Evolutionary conservation across 1,140 invertebrate genomes (phyloP).

Genomic region (Saxidomus purpurata): DNA sequence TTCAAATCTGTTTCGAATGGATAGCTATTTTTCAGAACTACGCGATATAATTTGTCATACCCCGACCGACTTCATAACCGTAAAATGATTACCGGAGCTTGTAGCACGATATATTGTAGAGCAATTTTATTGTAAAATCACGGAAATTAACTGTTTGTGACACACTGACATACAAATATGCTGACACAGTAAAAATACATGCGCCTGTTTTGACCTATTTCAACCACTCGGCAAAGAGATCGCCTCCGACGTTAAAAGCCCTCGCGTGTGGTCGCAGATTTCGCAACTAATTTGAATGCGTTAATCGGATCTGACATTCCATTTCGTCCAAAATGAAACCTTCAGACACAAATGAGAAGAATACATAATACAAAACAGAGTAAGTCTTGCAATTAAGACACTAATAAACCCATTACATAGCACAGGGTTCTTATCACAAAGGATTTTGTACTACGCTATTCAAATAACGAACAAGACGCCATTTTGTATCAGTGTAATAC

Average conservation of each 20-base stretch:
- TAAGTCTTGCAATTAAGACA: background rate
- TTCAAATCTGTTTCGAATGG: too few relatives aligned
- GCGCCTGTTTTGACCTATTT: constrained; percentile 24
- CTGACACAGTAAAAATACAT: constrained; percentile 1
- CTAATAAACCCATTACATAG: background rate
- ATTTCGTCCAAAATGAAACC: background rate
- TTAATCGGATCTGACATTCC: background rate
- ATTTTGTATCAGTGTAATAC: constrained; percentile 43
- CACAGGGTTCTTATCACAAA: constrained; percentile 25
- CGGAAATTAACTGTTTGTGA: background rate
- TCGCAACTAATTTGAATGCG: constrained; percentile 1
- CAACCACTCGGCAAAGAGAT: background rate
- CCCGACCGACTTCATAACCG: too few relatives aligned
- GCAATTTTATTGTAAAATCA: too few relatives aligned
- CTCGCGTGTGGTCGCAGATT: constrained; percentile 31
- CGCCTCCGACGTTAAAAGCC: constrained; percentile 8
- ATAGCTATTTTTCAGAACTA: too few relatives aligned
- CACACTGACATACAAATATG: background rate
- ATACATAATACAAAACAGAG: background rate
- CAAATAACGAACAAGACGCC: constrained; percentile 17
- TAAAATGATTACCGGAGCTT: too few relatives aligned
- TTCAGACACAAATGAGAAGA: background rate
- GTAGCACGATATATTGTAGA: too few relatives aligned
- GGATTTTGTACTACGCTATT: constrained; percentile 26
- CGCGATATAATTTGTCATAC: too few relatives aligned